Evolutionary conservation across 2,113 vertebrate genomes (phyloP).

Genomic region (Microtus oregoni): DNA sequence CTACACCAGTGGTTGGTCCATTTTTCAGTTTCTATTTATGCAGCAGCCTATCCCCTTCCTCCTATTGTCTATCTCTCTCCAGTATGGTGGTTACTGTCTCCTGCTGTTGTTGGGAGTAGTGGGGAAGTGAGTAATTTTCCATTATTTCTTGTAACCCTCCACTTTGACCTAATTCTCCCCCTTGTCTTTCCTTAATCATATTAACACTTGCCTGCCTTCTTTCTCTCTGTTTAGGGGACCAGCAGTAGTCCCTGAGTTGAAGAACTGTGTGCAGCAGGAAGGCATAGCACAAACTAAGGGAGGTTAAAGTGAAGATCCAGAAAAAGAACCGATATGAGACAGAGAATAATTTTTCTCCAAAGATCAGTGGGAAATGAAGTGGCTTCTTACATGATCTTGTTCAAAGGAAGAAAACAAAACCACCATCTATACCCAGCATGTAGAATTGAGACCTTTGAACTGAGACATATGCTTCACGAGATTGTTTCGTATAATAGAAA

Average conservation of each 20-base stretch:
- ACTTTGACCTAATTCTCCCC: neutral
- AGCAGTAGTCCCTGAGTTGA: neutral
- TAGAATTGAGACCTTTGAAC: neutral
- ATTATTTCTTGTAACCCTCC: neutral
- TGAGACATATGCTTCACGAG: neutral
- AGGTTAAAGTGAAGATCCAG: neutral
- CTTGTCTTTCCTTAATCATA: neutral
- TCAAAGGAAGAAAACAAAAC: neutral
- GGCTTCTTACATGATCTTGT: neutral
- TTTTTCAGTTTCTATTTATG: neutral
- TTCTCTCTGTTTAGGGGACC: neutral
- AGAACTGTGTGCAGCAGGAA: neutral
- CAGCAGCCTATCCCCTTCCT: neutral
- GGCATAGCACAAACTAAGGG: neutral
- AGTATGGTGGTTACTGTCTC: neutral
- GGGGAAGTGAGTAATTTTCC: neutral
- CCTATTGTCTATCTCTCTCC: neutral
- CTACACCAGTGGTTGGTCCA: neutral
- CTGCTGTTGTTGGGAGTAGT: neutral
- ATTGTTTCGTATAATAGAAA: neutral
- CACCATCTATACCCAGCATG: neutral
- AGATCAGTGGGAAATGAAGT: neutral
- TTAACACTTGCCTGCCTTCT: neutral
- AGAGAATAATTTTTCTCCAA: rapidly evolving
- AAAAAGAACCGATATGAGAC: neutral